Evolutionary conservation across 2,797 vertebrate genomes (phyloP), one percentile per base, ranked within the genome.

Genomic region (Rhynchotus rufescens): DNA sequence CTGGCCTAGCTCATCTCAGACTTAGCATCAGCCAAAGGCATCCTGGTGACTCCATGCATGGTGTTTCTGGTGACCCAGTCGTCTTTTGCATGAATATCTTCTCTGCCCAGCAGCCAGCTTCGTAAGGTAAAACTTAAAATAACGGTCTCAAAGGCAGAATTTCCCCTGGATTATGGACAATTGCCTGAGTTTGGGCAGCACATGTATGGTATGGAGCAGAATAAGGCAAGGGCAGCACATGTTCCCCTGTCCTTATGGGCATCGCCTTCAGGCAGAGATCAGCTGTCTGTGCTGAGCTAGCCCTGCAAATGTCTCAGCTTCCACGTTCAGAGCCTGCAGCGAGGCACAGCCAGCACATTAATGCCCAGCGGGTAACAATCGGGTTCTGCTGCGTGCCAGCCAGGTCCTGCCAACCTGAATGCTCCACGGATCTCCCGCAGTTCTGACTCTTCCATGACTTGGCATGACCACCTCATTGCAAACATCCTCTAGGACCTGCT

Each of bases 141-240:
- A 7, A 7, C 16, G 68, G 74, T 34, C 64, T n/a, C 25, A 82
- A 28, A 90, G 85, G 71, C 51, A 92, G 73, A 77, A 80, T 81
- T 81, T 72, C 32, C 86, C 42, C 80, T 15, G 56, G 51, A 52
- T 75, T 65, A n/a, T 6, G 40, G 51, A 62, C 36, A 68, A 71
- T 21, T 10, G 15, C 62, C 76, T 56, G 34, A 36, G 75, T 40
- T 64, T 7, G 52, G 45, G 21, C 75, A 74, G 36, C 2, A 2
- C 7, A 1, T 59, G 20, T 65, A 52, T 22, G 17, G 32, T 11
- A 17, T 10, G 34, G n/a, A 28, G 21, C 34, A 49, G 15, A 57
- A 51, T 38, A 13, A 54, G 28, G n/a, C 10, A 2, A 52, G 3
- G 4, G 11, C 64, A 47, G 80, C 34, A 86, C 23, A 45, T 40